Base-by-base conservation (phyloP, 2,797 vertebrate species). In the Prunella strophiata region DNA sequence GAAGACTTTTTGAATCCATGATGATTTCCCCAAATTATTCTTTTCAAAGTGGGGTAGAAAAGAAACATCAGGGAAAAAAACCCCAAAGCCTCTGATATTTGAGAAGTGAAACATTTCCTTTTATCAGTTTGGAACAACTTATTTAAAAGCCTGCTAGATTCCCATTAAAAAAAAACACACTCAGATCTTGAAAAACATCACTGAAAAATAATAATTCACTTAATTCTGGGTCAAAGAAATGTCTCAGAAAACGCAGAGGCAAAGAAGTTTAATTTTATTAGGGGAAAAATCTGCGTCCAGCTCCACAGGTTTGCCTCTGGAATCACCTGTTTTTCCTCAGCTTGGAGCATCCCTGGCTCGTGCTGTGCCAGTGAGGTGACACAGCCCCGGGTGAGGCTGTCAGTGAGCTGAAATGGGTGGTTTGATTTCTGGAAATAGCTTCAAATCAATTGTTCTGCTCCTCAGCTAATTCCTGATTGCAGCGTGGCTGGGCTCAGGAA, bases 381-480 rank as follows among this genome's bases (percentile, higher is more conserved):
- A 80, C 54, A 26, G 65, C 73, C 34, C 57, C 0, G 23, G 54
- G 36, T 17, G 16, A 42, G 83, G 27, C 48, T 1, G 3, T 20
- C 40, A 61, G 66, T 0, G 3, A 92, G 78, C 84, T 22, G 59
- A 45, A 88, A 79, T 6, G 27, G 62, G 48, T 0, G 20, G 27
- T 58, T 93, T 87, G 61, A 71, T 89, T 80, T 83, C 78, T 38
- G 0, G 82, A 91, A 93, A 83, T 30, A 57, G 65, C 86, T 89
- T 65, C 82, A 40, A 80, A 95, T 92, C 94, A 86, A 71, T 95
- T 74, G 85, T 96, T 89, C 93, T 80, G 91, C 91, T 85, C 11
- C 84, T 92, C 85, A 51, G 3, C 91, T 89, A 71, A 77, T 82
- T 88, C 93, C 70, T 85, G 92, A 70, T 85, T 73, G 91, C 40